These are phyloP conservation scores for Odiellus spinosus DNA, from an alignment of 2,888 invertebrate species.

Conservation along the genomic window DNA sequence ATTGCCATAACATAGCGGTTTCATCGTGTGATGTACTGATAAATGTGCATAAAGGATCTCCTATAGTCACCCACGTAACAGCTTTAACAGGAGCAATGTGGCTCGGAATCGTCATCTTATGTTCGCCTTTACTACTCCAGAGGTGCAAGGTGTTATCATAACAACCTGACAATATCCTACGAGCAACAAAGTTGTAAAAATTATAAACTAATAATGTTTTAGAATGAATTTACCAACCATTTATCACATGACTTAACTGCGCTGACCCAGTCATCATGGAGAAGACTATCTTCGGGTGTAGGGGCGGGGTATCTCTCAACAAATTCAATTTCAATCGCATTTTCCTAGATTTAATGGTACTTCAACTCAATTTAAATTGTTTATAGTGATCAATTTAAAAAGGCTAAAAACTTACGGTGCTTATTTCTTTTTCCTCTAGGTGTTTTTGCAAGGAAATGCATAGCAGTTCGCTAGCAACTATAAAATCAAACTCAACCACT, in stretches of 20 bases:
- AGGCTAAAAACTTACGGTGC: conserved; percentile 35
- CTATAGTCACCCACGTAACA: conserved; percentile 59
- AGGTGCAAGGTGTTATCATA: conserved; percentile 84
- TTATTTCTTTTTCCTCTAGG: conserved; percentile 53
- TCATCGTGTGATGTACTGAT: conserved; percentile 74
- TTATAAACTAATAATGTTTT: not conserved
- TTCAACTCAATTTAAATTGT: not conserved
- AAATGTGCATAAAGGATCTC: conserved; percentile 22
- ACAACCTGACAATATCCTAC: conserved; percentile 69
- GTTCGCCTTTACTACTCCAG: conserved; percentile 72
- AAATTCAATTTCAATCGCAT: conserved; percentile 76
- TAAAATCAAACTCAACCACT: conserved; percentile 63
- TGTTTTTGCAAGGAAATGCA: conserved; percentile 52
- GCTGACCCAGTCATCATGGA: conserved; percentile 98
- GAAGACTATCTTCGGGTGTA: conserved; percentile 72
- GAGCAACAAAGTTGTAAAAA: conserved; percentile 21
- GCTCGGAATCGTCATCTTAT: conserved; percentile 64
- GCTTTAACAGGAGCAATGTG: conserved; percentile 76
- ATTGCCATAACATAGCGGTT: conserved; percentile 75
- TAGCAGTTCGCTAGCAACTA: conserved; percentile 67
- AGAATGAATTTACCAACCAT: conserved; percentile 40
- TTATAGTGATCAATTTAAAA: not conserved
- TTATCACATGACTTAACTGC: conserved; percentile 53
- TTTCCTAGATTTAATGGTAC: conserved; percentile 41
- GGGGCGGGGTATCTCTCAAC: conserved; percentile 78